Base-by-base conservation (phyloP, 2,888 invertebrate species). In the Alitta virens region DNA sequence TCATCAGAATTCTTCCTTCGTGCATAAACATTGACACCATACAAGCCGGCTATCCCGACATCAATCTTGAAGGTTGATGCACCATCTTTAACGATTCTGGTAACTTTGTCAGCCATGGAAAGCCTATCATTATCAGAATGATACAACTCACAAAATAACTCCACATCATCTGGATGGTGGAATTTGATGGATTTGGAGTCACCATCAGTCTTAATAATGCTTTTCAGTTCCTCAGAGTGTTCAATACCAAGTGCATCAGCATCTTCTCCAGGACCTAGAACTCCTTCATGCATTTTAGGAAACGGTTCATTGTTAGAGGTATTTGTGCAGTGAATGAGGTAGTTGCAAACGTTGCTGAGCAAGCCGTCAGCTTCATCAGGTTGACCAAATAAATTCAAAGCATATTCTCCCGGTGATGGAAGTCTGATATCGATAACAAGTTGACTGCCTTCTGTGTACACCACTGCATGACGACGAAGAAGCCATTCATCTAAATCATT, bases 301-400 rank as follows among this genome's bases (percentile, higher is more conserved):
- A 76, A 79, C 0, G 76, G 73, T 18, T 66, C 56, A 33, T 70
- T 73, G 26, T 68, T 66, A 1, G 71, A 63, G 24, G 70, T 68
- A 21, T 70, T 71, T 18, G 71, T 68, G 57, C 72, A 74, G 55
- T 72, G 69, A 56, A 79, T 72, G 12, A 80, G 67, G 63, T 80
- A 80, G 67, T 80, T 80, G 57, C 77, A 72, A 5, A 79, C 77
- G 58, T 80, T 80, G 2, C 72, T 71, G 3, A 78, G 73, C 16
- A 72, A 71, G 0, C 77, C 79, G 46, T 71, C 71, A n/a, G 72
- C 68, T 1, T 70, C 74, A 18, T 70, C 69, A 12, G 72, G 73
- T 56, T 75, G 74, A n/a, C 76, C 76, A 64, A 73, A 79, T 57
- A 80, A 64, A 58, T 78, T 75, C 18, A 78, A 71, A 0, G 78